Evolutionary conservation across 2,113 vertebrate genomes (phyloP).

Genomic region (Mohoua ochrocephala): DNA sequence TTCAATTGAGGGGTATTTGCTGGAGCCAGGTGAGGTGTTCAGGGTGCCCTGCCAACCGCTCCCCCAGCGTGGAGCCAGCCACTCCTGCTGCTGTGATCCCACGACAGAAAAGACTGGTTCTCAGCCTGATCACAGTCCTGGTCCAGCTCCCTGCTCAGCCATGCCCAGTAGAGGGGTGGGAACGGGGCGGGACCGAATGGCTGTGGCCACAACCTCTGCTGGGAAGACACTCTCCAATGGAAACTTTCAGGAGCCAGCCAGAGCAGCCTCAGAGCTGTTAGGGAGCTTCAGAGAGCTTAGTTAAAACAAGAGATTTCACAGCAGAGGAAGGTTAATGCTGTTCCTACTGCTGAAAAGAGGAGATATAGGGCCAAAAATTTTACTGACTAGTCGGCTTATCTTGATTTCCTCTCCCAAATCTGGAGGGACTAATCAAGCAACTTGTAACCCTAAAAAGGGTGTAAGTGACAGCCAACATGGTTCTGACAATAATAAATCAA

Average conservation of each 20-base stretch:
- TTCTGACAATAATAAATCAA: not conserved
- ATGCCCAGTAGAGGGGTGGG: accelerated
- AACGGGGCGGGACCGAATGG: not conserved
- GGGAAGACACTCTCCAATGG: not conserved
- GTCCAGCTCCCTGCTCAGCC: not conserved
- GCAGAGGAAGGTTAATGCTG: not conserved
- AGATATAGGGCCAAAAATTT: not conserved
- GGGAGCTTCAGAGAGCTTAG: not conserved
- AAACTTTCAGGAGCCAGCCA: not conserved
- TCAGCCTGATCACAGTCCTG: accelerated
- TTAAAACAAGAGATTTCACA: not conserved
- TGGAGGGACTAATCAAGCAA: not conserved
- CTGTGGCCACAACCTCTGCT: not conserved
- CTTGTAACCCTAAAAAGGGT: not conserved
- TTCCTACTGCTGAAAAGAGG: not conserved
- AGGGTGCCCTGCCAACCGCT: not conserved
- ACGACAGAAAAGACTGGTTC: not conserved
- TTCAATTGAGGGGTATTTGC: not conserved
- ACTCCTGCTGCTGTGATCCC: not conserved
- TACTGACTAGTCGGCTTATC: not conserved
- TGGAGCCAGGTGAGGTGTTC: not conserved
- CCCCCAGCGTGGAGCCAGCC: not conserved
- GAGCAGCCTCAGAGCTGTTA: not conserved
- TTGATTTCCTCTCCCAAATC: not conserved
- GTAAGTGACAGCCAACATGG: not conserved